Percentiles rank a stretch among this genome's conserved stretches.
phyloP scores from a whole-genome alignment of 1,140 invertebrate genomes.

The Drosophila melanogaster region DNA sequence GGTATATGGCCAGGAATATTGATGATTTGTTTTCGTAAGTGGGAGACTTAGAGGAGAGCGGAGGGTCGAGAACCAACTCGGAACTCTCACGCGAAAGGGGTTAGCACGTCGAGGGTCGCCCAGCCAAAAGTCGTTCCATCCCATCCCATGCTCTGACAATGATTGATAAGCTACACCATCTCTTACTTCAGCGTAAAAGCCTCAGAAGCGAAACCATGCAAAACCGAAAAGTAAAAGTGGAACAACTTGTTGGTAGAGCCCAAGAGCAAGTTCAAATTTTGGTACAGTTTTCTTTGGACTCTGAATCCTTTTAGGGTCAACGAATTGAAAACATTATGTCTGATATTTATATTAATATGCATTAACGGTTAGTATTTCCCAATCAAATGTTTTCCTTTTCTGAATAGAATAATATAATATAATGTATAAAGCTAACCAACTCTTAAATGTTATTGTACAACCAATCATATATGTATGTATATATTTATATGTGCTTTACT shows the following conservation, averaged over 20 bases:
- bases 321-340: not conserved
- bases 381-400: too few species aligned
- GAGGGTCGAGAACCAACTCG: conserved; percentile 39
- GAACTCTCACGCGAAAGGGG: conserved; percentile 64
- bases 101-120: conserved; percentile 48
- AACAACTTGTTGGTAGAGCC: conserved; percentile 48
- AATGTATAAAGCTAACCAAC: not conserved
- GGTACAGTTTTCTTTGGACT: conserved; percentile 32
- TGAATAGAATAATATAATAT: too few species aligned
- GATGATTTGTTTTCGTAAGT: conserved; percentile 67
- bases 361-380: too few species aligned
- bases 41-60: conserved; percentile 7
- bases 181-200: conserved; percentile 72
- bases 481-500: conserved; percentile 64
- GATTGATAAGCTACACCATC: conserved; percentile 79
- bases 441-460: not conserved
- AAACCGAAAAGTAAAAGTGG: conserved; percentile 73
- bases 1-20: conserved; percentile 55
- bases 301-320: not conserved
- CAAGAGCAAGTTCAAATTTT: conserved; percentile 25
- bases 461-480: not conserved
- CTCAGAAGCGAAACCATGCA: conserved; percentile 39
- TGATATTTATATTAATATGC: not conserved
- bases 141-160: conserved; percentile 65
- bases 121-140: conserved; percentile 63